Conservation (phyloP, 2,797 vertebrate genomes). For the Oreonectes daqikongensis region DNA sequence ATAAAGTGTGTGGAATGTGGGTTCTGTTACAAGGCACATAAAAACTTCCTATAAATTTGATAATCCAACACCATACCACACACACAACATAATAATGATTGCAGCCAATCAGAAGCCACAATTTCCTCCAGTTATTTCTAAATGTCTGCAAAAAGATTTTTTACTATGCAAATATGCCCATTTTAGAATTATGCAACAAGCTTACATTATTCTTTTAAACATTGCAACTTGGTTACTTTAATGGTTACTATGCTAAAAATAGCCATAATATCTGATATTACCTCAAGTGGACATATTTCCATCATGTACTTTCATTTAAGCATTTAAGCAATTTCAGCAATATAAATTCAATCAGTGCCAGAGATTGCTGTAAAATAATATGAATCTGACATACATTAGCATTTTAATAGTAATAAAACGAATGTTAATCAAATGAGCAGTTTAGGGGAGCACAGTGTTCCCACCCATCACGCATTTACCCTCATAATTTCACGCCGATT, state of each 20-base stretch:
- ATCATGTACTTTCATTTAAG: constrained; percentile 20
- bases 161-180: not conserved
- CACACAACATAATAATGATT: not conserved
- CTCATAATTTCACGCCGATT: constrained; percentile 14
- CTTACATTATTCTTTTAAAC: constrained; percentile 1
- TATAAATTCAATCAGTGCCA: constrained; percentile 17
- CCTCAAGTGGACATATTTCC: constrained; percentile 9
- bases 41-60: not conserved
- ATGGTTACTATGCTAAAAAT: constrained; percentile 18
- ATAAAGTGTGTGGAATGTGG: not conserved
- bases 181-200: not conserved
- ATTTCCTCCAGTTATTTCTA: not conserved
- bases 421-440: not conserved
- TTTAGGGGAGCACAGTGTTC: not conserved
- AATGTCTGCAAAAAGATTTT: not conserved
- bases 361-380: constrained; percentile 17
- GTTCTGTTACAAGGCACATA: not conserved
- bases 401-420: constrained; percentile 22
- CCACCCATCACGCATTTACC: not conserved
- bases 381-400: constrained; percentile 14
- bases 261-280: not conserved
- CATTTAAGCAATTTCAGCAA: constrained; percentile 10
- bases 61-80: not conserved
- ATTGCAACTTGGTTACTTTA: not conserved
- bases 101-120: not conserved